Conservation (phyloP, 1,140 invertebrate genomes). For the Goniozus legneri region DNA sequence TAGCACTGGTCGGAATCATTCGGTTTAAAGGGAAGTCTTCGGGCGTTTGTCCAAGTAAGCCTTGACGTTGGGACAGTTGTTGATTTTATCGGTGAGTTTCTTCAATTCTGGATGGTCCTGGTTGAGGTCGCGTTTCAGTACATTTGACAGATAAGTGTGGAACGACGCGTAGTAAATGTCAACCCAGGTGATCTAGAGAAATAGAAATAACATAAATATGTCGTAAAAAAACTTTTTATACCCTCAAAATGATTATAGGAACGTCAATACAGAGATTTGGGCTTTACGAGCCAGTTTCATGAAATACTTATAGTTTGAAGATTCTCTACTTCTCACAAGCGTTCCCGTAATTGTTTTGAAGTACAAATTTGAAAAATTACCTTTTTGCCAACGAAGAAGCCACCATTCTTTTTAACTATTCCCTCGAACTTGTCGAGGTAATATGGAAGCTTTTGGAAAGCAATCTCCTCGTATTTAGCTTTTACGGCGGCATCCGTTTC, state of each 20-base stretch:
- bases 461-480: conserved; percentile 3
- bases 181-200: conserved; percentile 15
- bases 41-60: conserved; percentile 8
- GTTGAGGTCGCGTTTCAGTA: neutral
- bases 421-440: conserved; percentile 12
- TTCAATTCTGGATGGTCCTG: conserved; percentile 15
- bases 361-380: conserved; percentile 10
- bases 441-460: conserved; percentile 1
- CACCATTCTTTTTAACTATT: conserved; percentile 19
- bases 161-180: conserved; percentile 7
- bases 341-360: no score
- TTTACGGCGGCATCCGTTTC: conserved; percentile 9
- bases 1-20: no score
- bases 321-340: no score
- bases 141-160: neutral
- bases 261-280: no score
- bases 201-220: neutral
- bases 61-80: neutral
- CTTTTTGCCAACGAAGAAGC: conserved; percentile 15
- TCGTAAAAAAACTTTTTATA: no score
- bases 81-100: conserved; percentile 8
- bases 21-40: neutral
- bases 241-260: no score
- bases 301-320: no score
- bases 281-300: no score